Percentiles rank a stretch among this genome's conserved stretches.
These are phyloP conservation scores for Synergus umbraculus DNA, from an alignment of 2,888 invertebrate species.

Conservation along the genomic window DNA sequence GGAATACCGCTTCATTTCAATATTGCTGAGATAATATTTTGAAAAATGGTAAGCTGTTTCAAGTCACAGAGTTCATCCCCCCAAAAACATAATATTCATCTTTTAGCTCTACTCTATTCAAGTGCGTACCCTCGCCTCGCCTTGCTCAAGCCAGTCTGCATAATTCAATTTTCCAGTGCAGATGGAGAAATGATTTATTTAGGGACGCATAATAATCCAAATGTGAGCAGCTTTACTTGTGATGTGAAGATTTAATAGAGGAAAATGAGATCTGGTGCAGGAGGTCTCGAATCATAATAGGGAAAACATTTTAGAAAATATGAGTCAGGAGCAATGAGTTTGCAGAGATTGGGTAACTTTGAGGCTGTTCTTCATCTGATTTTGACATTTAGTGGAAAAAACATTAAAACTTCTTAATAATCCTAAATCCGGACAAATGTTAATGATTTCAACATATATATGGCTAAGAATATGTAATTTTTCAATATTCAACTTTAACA, in stretches of 20 bases:
- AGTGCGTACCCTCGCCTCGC: background rate
- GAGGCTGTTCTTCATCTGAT: background rate
- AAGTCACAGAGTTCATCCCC: constrained; percentile 16
- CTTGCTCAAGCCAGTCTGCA: constrained; percentile 13
- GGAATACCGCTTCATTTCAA: constrained; percentile 38
- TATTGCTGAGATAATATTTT: constrained; percentile 39
- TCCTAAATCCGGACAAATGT: too few species aligned
- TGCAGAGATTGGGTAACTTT: background rate
- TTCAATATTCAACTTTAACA: too few species aligned
- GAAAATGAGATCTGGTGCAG: constrained; percentile 5
- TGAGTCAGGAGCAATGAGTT: background rate
- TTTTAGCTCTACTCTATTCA: background rate
- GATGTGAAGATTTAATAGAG: constrained; percentile 26
- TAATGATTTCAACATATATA: too few species aligned
- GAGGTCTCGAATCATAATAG: background rate
- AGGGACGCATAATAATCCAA: constrained; percentile 32
- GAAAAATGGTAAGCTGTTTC: constrained; percentile 39
- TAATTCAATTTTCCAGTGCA: constrained; percentile 36
- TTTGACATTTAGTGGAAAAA: too few species aligned
- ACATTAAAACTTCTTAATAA: too few species aligned
- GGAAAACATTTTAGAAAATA: background rate
- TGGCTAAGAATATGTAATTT: too few species aligned
- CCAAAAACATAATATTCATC: constrained; percentile 20
- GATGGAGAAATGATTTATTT: constrained; percentile 38
- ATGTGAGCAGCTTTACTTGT: constrained; percentile 34